Evolutionary conservation across 2,113 vertebrate species (phyloP).

Genomic region (Laticauda colubrina): DNA sequence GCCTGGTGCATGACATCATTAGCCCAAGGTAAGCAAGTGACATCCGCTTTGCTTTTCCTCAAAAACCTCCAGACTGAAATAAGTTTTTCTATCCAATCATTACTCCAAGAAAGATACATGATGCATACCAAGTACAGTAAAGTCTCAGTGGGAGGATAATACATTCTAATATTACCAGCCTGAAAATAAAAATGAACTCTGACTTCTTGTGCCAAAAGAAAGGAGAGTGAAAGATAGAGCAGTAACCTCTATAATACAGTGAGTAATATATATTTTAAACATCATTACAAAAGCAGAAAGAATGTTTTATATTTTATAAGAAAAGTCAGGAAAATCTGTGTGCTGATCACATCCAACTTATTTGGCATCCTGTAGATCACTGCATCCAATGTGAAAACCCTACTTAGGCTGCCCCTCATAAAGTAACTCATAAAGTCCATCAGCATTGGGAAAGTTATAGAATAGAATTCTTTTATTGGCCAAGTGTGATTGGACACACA

Average conservation of each 20-base stretch:
- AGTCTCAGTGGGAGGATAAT: conserved; percentile 3
- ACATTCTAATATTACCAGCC: conserved; percentile 2
- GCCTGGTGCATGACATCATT: conserved; percentile 14
- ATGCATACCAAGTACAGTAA: neutral
- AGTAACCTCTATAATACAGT: conserved; percentile 29
- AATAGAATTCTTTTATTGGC: no score
- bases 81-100: conserved; percentile 6
- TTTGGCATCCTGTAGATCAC: conserved; percentile 9
- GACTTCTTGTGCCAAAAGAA: conserved; percentile 17
- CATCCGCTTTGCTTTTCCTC: conserved; percentile 10
- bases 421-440: conserved; percentile 23
- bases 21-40: conserved; percentile 36
- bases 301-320: conserved; percentile 27
- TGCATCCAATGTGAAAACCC: conserved; percentile 24
- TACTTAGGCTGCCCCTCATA: conserved; percentile 32
- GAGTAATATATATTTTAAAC: conserved; percentile 22
- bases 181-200: conserved; percentile 29
- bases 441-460: neutral
- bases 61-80: conserved; percentile 2
- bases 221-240: conserved; percentile 21
- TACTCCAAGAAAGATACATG: conserved; percentile 40
- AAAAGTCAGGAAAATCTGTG: neutral
- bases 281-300: conserved; percentile 44
- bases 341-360: neutral
- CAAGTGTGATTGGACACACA: no score